These are phyloP conservation scores for Drosophila fuyamai DNA, from an alignment of 1,140 invertebrate species.

Conservation along the genomic window DNA sequence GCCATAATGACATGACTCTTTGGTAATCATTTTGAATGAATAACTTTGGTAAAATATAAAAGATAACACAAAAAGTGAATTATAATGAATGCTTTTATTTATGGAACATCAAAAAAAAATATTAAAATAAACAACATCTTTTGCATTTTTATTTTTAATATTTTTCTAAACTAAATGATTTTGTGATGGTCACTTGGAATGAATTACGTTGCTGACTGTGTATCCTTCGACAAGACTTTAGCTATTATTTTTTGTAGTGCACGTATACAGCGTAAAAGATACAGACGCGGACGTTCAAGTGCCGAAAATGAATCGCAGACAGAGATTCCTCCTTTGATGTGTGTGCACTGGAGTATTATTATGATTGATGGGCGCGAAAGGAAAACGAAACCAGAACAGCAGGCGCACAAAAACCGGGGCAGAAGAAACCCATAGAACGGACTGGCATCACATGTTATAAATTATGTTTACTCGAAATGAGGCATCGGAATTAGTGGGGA, in stretches of 20 bases:
- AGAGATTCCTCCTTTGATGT: constrained; percentile 58
- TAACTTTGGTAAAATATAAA: no score
- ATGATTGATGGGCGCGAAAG: constrained; percentile 69
- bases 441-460: constrained; percentile 57
- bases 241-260: background rate
- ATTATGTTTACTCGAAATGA: constrained; percentile 77
- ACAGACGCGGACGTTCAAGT: constrained; percentile 52
- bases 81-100: no score
- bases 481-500: constrained; percentile 50
- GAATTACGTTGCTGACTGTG: no score
- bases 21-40: no score
- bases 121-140: no score
- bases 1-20: no score
- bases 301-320: constrained; percentile 71
- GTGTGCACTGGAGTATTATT: constrained; percentile 52
- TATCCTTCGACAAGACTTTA: no score
- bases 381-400: constrained; percentile 33
- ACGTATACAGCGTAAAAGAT: constrained; percentile 21
- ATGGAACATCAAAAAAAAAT: no score
- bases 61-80: no score
- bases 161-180: no score
- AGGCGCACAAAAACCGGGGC: constrained; percentile 13
- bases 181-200: no score
- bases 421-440: constrained; percentile 14
- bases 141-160: no score